Base-by-base conservation (phyloP, 2,888 invertebrate genomes). In the Pantelozetes paolii region DNA sequence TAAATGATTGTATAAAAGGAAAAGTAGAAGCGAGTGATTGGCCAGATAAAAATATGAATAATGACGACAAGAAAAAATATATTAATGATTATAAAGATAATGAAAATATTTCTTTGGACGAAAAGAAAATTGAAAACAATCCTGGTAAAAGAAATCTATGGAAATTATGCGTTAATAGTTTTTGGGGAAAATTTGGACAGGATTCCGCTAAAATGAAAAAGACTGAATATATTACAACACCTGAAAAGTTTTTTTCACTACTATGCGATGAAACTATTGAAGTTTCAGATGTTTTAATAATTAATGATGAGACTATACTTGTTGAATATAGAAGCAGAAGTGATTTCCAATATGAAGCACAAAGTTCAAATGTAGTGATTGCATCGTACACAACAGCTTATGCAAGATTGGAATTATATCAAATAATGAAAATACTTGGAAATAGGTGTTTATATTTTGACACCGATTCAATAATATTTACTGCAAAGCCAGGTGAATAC, bases 311-410 rank as follows among this genome's bases (percentile, higher is more conserved):
- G 1, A 23, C 30, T 13, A 8, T 74, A 5, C 30, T 42, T 11
- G 40, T 54, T 2, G 20, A 71, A 40, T 72, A 72, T 28, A 72
- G 72, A 36, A 67, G 26, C 18, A 42, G n/a, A 15, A 40, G 20
- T n/a, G 62, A 11, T 54, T 72, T 36, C 32, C 48, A 9, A 20
- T 26, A 11, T n/a, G 23, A 23, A 30, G 23, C 9, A 40, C n/a
- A 26, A 9, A 57, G 50, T 72, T 42, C 71, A 5, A 82, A 81
- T 75, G 78, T 80, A 0, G 79, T 80, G 9, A 78, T 83, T 8
- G 83, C 82, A 0, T 79, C 80, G 0, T 82, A 81, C 64, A 81
- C 81, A 0, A 82, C 82, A 1, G 75, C 80, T 6, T 78, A 79
- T 45, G 81, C 82, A 0, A 71, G 82, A 6, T 72, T 82, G 1